Evolutionary conservation across 2,888 invertebrate species (phyloP).

Genomic region (Vesta saturnalis): DNA sequence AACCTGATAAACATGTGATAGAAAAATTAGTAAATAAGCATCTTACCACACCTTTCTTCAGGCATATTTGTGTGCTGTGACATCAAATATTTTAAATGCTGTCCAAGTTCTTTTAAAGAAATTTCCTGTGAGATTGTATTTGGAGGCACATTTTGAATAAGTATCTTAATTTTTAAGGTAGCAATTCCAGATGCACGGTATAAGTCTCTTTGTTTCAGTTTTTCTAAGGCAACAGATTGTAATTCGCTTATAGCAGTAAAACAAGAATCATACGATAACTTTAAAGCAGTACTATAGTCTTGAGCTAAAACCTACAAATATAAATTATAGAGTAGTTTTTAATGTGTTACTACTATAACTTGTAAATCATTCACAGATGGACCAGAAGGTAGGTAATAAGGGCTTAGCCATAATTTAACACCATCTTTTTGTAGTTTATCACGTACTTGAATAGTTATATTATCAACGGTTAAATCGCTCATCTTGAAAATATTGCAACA

Average conservation of each 20-base stretch:
- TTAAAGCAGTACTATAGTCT: conserved; percentile 67
- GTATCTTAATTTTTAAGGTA: conserved; percentile 75
- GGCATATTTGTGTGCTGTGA: conserved; percentile 63
- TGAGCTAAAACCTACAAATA: conserved; percentile 69
- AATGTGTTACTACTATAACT: no score
- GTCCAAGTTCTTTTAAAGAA: conserved; percentile 65
- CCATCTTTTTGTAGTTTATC: conserved; percentile 73
- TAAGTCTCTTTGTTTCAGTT: conserved; percentile 74
- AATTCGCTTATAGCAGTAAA: conserved; percentile 69
- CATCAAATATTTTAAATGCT: conserved; percentile 67
- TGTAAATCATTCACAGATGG: conserved; percentile 62
- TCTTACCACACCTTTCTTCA: conserved; percentile 59
- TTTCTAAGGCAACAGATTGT: conserved; percentile 75
- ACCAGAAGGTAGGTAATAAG: conserved; percentile 68
- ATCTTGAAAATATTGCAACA: no score
- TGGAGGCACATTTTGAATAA: conserved; percentile 65
- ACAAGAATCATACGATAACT: conserved; percentile 65
- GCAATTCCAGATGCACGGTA: conserved; percentile 79
- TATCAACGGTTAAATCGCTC: conserved; percentile 63
- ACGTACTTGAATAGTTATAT: conserved; percentile 72
- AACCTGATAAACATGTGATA: conserved; percentile 60
- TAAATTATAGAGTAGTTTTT: conserved; percentile 23
- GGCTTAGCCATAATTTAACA: conserved; percentile 80
- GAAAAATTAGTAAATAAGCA: not conserved
- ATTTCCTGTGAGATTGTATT: conserved; percentile 67